Evolutionary conservation across 2,797 vertebrate genomes (phyloP), one percentile per base, ranked within the genome.

Genomic region (Cyclura pinguis): DNA sequence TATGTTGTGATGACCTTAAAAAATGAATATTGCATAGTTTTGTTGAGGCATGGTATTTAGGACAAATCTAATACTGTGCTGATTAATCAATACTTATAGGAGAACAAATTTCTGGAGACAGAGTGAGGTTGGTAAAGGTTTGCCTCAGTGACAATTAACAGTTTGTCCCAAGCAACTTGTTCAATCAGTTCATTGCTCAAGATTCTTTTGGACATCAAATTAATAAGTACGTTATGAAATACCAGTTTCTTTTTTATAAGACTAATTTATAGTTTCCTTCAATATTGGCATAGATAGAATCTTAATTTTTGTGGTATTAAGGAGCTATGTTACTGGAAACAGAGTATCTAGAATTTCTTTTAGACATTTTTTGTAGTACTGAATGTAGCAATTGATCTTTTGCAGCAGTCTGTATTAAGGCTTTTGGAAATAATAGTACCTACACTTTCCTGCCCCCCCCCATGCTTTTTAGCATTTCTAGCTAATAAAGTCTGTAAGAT

Each of bases 1-100:
- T 99, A 96, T 94, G 98, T 96, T 62, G 91, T 92, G 86, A 27
- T 62, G 13, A 35, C 8, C 0, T 52, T 52, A 55, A 24, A 47
- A 77, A 88, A 69, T 87, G 27, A 81, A 64, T 67, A 77, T 42
- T 77, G 18, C 35, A 59, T 84, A 18, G 20, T 64, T 89, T 42
- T 47, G 35, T 72, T 67, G 35, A 50, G 52, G 8, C 9, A 76
- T 62, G 4, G 4, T 20, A n/a, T 42, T 64, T 35, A 8, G 22
- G 14, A 55, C 2, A 52, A 76, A 85, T 64, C 20, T 80, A 67
- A 64, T 35, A n/a, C 57, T 32, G 2, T 50, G 9, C 42, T 62
- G 73, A 72, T 82, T 81, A n/a, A 2, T 35, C 27, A 27, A 2
- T 38, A 42, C 12, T 64, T 10, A 86, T 42, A 20, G 27, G 14